Conservation (phyloP, 2,797 vertebrate genomes). For the Heliangelus exortis region DNA sequence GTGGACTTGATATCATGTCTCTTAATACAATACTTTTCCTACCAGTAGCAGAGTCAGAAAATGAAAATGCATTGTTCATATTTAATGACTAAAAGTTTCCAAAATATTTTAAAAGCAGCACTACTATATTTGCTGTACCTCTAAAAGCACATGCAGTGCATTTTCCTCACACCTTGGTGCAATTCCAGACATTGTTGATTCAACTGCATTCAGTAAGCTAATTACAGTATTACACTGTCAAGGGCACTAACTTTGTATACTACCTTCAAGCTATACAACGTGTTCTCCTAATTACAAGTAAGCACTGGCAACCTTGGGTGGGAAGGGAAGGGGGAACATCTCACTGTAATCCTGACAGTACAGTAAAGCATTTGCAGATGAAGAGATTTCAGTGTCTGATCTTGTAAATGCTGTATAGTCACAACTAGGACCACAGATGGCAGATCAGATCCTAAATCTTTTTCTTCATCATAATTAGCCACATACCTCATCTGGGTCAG, state of each 20-base stretch:
- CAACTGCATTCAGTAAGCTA: background rate
- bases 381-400: background rate
- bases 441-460: background rate
- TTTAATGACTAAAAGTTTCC: background rate
- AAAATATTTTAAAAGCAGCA: background rate
- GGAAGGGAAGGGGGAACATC: background rate
- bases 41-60: background rate
- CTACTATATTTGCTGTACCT: background rate
- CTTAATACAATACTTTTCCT: background rate
- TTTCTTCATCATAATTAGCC: background rate
- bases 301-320: background rate
- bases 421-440: background rate
- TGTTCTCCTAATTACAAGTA: background rate
- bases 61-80: background rate
- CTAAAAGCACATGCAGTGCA: background rate
- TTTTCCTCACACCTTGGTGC: background rate
- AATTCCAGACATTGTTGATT: background rate
- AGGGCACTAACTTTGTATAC: background rate
- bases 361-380: background rate
- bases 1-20: background rate
- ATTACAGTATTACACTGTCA: background rate
- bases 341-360: background rate
- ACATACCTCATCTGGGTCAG: constrained; percentile 88
- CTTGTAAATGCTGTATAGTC: background rate
- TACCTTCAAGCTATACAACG: background rate